These are phyloP conservation scores for Rhagium mordax DNA, from an alignment of 2,888 invertebrate genomes.

Conservation along the genomic window DNA sequence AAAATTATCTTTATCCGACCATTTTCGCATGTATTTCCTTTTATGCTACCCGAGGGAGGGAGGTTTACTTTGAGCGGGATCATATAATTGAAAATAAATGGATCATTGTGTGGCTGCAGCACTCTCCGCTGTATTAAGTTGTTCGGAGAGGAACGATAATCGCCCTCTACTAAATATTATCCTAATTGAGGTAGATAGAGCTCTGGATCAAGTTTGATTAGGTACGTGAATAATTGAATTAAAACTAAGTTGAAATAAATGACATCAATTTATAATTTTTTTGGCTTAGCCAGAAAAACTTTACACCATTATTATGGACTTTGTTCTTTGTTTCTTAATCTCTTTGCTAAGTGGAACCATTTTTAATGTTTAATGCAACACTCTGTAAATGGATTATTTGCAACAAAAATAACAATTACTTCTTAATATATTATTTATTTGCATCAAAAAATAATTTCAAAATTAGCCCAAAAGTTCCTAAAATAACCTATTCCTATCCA, in stretches of 20 bases:
- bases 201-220: not conserved
- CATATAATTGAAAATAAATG: slow-evolving; percentile 27
- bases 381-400: too few species aligned
- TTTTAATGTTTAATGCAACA: too few species aligned
- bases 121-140: not conserved
- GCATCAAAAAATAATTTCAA: too few species aligned
- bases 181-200: not conserved
- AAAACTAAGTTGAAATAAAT: not conserved
- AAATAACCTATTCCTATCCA: too few species aligned
- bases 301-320: too few species aligned
- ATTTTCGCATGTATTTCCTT: slow-evolving; percentile 11
- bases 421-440: too few species aligned
- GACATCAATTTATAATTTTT: too few species aligned
- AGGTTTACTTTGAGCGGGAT: not conserved
- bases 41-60: slow-evolving; percentile 4
- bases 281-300: too few species aligned
- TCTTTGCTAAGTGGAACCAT: too few species aligned
- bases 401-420: too few species aligned
- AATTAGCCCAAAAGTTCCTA: too few species aligned
- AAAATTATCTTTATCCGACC: slow-evolving; percentile 3
- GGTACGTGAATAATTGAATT: not conserved
- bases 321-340: too few species aligned
- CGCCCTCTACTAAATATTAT: not conserved
- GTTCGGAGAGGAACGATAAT: not conserved
- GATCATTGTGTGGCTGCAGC: not conserved